Evolutionary conservation across 2,888 invertebrate species (phyloP).

Genomic region (Drosophila kambysellisi): DNA sequence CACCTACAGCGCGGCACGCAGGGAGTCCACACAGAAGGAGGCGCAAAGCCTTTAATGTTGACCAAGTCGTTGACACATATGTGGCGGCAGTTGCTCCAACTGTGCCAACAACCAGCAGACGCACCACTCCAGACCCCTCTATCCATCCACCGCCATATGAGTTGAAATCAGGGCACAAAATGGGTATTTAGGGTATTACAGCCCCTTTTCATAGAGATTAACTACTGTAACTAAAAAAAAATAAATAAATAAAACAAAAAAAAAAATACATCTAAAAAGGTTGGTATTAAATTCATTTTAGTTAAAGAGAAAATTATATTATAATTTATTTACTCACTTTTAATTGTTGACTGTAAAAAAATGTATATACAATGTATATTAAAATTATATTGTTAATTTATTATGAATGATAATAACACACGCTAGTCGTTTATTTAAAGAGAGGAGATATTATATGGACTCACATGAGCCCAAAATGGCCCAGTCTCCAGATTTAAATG

Average conservation of each 20-base stretch:
- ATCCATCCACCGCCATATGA: neutral
- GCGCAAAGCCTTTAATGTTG: conserved; percentile 76
- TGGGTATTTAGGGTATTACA: conserved; percentile 16
- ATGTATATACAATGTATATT: no score
- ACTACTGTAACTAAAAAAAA: neutral
- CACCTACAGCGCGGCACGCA: conserved; percentile 10
- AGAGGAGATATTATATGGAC: neutral
- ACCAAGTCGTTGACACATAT: conserved; percentile 82
- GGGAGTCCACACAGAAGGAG: conserved; percentile 38
- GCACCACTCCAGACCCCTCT: neutral
- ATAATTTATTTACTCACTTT: no score
- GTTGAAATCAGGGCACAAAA: conserved; percentile 1
- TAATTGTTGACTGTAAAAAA: no score
- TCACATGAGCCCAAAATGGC: neutral
- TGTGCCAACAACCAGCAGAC: conserved; percentile 32
- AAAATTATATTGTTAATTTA: no score
- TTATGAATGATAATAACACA: no score
- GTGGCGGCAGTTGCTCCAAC: conserved; percentile 50
- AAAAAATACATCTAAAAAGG: neutral
- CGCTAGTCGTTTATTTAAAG: neutral
- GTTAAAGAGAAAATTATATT: neutral
- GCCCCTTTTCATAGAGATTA: conserved; percentile 18
- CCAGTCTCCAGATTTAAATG: no score
- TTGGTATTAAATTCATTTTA: neutral
- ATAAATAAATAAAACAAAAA: neutral